Conservation (phyloP, 2,113 vertebrate species). For the Oplegnathus fasciatus region DNA sequence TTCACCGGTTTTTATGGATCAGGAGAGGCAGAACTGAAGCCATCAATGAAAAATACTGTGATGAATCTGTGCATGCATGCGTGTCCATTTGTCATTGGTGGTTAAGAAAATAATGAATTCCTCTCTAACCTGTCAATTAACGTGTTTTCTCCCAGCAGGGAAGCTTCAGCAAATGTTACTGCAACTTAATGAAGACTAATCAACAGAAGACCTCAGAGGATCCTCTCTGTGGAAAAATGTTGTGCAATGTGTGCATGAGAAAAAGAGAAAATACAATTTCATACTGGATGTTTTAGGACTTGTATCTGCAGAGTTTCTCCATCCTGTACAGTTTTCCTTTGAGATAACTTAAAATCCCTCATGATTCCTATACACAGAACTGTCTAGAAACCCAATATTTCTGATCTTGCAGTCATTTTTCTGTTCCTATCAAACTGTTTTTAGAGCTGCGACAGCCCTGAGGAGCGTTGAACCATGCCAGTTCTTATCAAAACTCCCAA, state of each 20-base stretch:
- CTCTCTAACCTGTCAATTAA: background rate
- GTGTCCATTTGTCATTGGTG: background rate
- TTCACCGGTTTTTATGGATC: background rate
- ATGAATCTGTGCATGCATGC: background rate
- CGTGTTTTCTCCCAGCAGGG: too few species aligned
- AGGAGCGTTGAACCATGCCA: constrained; percentile 15
- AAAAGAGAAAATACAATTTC: background rate
- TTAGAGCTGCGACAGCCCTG: constrained; percentile 6
- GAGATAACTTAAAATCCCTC: background rate
- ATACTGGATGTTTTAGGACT: background rate
- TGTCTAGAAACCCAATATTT: background rate
- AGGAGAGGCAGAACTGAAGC: too few species aligned
- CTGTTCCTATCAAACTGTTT: constrained; percentile 16
- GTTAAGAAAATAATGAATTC: constrained; percentile 3
- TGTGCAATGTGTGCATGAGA: background rate
- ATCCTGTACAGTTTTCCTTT: background rate
- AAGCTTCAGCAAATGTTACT: background rate
- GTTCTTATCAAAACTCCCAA: constrained; percentile 19
- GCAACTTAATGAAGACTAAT: background rate
- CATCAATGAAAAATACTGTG: too few species aligned
- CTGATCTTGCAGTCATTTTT: constrained; percentile 19
- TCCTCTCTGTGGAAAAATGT: background rate
- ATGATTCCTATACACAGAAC: background rate
- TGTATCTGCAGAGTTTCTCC: background rate
- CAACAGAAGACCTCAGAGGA: background rate